Conservation (phyloP, 2,113 vertebrate genomes). For the Cheilinus undulatus region DNA sequence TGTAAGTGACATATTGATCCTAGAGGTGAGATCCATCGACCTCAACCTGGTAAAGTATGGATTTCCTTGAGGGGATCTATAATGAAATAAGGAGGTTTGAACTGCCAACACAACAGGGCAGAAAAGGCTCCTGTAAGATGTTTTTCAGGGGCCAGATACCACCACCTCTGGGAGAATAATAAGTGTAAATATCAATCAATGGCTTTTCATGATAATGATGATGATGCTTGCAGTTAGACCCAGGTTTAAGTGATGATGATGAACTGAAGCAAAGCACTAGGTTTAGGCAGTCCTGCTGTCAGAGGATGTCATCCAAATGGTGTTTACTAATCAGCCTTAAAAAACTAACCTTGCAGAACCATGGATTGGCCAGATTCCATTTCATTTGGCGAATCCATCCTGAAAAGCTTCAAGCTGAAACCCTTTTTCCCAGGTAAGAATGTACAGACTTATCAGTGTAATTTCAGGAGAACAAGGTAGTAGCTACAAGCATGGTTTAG, state of each 20-base stretch:
- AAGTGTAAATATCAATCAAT: conserved; percentile 22
- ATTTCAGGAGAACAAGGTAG: no score
- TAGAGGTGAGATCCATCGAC: conserved; percentile 52
- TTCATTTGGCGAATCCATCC: no score
- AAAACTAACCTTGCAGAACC: no score
- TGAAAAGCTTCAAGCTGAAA: no score
- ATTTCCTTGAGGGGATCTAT: conserved; percentile 49
- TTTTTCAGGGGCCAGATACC: conserved; percentile 15
- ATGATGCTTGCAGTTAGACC: conserved; percentile 6
- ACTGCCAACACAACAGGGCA: conserved; percentile 13
- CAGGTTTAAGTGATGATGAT: neutral
- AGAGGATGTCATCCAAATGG: no score
- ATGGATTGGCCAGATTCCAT: no score
- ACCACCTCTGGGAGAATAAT: conserved; percentile 4
- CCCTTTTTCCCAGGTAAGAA: no score
- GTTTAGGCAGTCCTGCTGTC: no score
- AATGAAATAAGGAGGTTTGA: conserved; percentile 50
- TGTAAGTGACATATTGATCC: conserved; percentile 49
- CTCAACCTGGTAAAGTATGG: conserved; percentile 24
- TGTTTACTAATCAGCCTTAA: no score
- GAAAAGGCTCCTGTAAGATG: conserved; percentile 22
- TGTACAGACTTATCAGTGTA: no score
- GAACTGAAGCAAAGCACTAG: neutral
- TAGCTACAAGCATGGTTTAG: no score
- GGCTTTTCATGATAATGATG: conserved; percentile 6